Evolutionary conservation across 1,140 invertebrate genomes (phyloP).

Genomic region (Limonius californicus): DNA sequence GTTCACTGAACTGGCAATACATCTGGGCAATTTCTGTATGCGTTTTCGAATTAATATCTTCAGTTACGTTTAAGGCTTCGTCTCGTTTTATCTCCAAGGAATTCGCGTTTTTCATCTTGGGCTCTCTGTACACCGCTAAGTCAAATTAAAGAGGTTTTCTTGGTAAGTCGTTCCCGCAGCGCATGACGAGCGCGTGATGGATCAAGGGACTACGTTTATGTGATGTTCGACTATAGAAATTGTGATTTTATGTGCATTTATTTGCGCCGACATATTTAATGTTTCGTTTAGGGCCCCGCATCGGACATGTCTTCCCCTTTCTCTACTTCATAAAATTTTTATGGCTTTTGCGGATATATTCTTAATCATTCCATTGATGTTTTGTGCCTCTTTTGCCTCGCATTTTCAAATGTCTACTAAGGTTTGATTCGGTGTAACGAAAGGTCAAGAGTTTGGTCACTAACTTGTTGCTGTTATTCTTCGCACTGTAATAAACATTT

Average conservation of each 20-base stretch:
- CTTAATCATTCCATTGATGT: too few species aligned
- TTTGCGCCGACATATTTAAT: conserved; percentile 23
- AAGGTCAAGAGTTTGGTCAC: too few species aligned
- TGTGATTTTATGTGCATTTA: conserved; percentile 28
- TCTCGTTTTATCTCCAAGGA: conserved; percentile 9
- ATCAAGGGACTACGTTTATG: conserved; percentile 22
- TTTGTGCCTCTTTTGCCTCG: too few species aligned
- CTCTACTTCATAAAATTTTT: conserved; percentile 3
- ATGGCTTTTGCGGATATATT: neutral
- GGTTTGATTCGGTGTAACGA: too few species aligned
- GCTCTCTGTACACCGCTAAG: neutral
- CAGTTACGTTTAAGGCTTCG: neutral
- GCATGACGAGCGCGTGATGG: conserved; percentile 13
- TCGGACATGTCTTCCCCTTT: conserved; percentile 12
- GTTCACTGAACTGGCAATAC: conserved; percentile 16
- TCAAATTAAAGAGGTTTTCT: neutral
- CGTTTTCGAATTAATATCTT: conserved; percentile 21
- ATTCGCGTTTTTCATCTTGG: neutral
- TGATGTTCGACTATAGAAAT: conserved; percentile 17
- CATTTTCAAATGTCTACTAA: too few species aligned
- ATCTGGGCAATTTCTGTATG: conserved; percentile 18
- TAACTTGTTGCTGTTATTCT: too few species aligned
- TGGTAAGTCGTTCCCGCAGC: neutral
- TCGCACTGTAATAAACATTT: too few species aligned
- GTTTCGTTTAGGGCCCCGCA: conserved; percentile 20